Evolutionary conservation across 2,888 invertebrate species (phyloP).

Genomic region (Pseudeuparius sepicola): DNA sequence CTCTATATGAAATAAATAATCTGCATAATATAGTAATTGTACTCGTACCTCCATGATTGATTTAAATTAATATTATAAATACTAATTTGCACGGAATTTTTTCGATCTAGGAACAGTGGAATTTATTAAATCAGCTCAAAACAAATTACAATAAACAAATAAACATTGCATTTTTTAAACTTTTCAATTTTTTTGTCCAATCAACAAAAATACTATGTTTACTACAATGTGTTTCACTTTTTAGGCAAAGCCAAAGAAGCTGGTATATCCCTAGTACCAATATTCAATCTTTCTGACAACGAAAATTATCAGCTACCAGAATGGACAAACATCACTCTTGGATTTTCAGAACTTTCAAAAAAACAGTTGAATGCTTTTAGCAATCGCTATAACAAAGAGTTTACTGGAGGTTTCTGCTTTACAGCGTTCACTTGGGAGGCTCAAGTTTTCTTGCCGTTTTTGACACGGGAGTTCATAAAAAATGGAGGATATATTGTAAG

Average conservation of each 20-base stretch:
- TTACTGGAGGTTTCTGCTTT: conserved; percentile 50
- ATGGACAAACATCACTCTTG: conserved; percentile 42
- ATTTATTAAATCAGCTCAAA: no score
- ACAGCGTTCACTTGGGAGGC: conserved; percentile 61
- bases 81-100: no score
- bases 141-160: no score
- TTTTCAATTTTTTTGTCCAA: no score
- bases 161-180: no score
- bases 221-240: no score
- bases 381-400: conserved; percentile 34
- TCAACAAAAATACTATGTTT: no score
- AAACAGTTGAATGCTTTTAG: conserved; percentile 35
- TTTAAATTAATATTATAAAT: no score
- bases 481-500: conserved; percentile 48
- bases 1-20: no score
- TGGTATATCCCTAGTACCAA: conserved; percentile 26
- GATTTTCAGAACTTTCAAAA: conserved; percentile 33
- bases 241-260: conserved; percentile 26
- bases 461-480: conserved; percentile 50
- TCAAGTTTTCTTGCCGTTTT: conserved; percentile 51
- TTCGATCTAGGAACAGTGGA: no score
- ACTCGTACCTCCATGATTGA: no score
- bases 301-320: conserved; percentile 29
- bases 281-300: conserved; percentile 28
- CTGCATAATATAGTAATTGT: no score